These are phyloP conservation scores for Artemia sinica DNA, from an alignment of 2,888 invertebrate genomes.

Conservation along the genomic window DNA sequence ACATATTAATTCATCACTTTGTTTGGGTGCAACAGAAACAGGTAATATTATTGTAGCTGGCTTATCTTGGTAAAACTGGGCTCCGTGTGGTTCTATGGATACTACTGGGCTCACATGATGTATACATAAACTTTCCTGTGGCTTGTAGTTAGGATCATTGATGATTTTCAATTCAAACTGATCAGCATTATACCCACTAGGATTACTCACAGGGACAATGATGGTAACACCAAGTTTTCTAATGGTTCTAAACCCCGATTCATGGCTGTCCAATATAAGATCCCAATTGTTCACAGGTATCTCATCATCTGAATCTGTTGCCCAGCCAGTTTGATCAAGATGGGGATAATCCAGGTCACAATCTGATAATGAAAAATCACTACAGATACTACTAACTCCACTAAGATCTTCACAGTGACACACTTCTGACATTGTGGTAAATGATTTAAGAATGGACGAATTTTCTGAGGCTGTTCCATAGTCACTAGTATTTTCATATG, in stretches of 20 bases:
- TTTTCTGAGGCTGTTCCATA: conserved; percentile 27
- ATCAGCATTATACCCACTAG: conserved; percentile 14
- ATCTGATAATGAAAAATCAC: conserved; percentile 18
- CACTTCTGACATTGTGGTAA: conserved; percentile 19
- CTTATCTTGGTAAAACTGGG: conserved; percentile 26
- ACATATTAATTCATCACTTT: conserved; percentile 26
- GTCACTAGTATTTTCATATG: conserved; percentile 22
- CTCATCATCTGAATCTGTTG: conserved; percentile 15
- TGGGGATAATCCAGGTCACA: conserved; percentile 19
- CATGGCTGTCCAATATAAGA: conserved; percentile 9
- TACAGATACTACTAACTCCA: conserved; percentile 20
- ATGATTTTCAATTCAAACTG: conserved; percentile 23
- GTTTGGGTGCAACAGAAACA: conserved; percentile 25
- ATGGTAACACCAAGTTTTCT: conserved; percentile 19
- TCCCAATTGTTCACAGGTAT: conserved; percentile 17
- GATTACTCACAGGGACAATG: conserved; percentile 19
- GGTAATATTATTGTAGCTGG: conserved; percentile 27
- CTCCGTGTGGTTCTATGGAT: conserved; percentile 28
- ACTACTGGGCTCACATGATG: conserved; percentile 27
- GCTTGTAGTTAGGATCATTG: conserved; percentile 18
- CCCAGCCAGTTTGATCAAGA: conserved; percentile 17
- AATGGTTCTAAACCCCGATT: conserved; percentile 15
- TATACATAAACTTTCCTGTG: conserved; percentile 23
- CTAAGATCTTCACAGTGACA: conserved; percentile 24
- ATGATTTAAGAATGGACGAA: conserved; percentile 23